Evolutionary conservation across 2,888 invertebrate species (phyloP).

Genomic region (Diplolepis rosae): DNA sequence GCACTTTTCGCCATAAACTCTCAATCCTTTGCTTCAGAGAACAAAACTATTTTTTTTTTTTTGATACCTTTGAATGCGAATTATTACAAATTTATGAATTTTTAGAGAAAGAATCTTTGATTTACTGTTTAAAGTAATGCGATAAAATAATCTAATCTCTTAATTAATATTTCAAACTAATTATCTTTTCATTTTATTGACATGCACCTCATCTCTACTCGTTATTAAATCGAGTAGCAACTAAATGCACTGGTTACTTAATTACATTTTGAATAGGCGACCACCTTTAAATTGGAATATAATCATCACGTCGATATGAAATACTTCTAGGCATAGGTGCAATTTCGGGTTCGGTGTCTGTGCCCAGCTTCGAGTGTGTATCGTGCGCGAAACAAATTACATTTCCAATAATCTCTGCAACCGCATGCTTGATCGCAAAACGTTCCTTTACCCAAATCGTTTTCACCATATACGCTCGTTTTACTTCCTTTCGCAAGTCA

Average conservation of each 20-base stretch:
- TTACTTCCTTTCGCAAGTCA: conserved; percentile 18
- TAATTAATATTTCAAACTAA: too few species aligned
- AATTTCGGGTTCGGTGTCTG: conserved; percentile 38
- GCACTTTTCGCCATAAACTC: too few species aligned
- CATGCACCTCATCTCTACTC: too few species aligned
- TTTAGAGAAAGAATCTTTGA: too few species aligned
- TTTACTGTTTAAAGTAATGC: too few species aligned
- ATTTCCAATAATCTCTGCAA: conserved; percentile 54
- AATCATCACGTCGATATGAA: conserved; percentile 35
- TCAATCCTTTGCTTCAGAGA: too few species aligned
- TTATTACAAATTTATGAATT: too few species aligned
- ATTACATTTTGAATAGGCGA: conserved; percentile 2
- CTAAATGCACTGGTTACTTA: too few species aligned
- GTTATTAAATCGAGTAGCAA: neutral
- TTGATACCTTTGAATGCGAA: too few species aligned
- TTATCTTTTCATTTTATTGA: too few species aligned
- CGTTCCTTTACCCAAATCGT: conserved; percentile 49
- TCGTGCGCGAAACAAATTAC: conserved; percentile 49
- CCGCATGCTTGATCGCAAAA: conserved; percentile 48
- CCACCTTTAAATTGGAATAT: conserved; percentile 42
- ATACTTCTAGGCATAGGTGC: conserved; percentile 42
- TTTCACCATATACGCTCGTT: conserved; percentile 28
- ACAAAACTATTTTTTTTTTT: too few species aligned
- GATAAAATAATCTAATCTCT: too few species aligned
- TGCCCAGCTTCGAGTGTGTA: conserved; percentile 33